Conservation (phyloP, 2,888 invertebrate species). For the Aphodius granarius region DNA sequence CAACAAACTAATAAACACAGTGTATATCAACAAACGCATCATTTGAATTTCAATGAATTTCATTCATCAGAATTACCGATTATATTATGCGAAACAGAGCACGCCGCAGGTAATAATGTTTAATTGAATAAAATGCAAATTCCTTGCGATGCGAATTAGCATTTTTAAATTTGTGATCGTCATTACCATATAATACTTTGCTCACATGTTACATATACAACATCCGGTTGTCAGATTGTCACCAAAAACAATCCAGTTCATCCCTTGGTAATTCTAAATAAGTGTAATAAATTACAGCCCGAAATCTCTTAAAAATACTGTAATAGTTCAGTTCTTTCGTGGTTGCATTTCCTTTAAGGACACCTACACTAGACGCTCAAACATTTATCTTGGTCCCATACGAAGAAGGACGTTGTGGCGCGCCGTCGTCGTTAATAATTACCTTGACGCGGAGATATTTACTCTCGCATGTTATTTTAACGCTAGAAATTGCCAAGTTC, state of each 20-base stretch:
- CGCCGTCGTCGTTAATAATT: background rate
- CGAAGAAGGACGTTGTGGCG: background rate
- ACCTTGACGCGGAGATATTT: background rate
- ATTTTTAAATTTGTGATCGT: background rate
- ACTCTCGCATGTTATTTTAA: background rate
- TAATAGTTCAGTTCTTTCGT: too few species aligned
- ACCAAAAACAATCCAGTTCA: too few species aligned
- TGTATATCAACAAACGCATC: background rate
- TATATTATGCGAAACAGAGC: background rate
- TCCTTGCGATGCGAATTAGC: background rate
- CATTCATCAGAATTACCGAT: background rate
- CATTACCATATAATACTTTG: background rate
- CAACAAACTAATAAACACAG: background rate
- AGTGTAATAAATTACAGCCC: too few species aligned
- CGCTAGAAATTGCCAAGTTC: constrained; percentile 7
- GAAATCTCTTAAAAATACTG: too few species aligned
- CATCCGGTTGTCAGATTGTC: too few species aligned
- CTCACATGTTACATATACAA: background rate
- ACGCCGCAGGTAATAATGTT: background rate
- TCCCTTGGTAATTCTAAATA: too few species aligned
- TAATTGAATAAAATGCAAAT: background rate
- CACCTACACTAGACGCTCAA: background rate
- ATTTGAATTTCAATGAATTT: background rate
- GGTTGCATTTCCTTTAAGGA: background rate
- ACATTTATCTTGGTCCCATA: background rate